Evolutionary conservation across 2,888 invertebrate genomes (phyloP), one percentile per base, ranked within the genome.

Genomic region (Volucella zonaria): DNA sequence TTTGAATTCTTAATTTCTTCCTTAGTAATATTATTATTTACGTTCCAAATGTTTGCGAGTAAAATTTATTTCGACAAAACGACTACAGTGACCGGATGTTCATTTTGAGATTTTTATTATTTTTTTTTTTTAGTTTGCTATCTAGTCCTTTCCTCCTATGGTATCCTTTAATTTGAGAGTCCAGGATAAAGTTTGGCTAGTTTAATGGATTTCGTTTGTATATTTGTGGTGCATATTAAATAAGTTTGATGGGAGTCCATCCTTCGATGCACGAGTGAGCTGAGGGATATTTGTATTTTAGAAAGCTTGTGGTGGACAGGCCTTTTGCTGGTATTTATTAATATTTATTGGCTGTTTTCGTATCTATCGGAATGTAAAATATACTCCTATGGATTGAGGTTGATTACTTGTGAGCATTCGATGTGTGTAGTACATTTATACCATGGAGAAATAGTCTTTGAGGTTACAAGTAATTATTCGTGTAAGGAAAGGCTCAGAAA

Each of bases 1-100:
- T 85, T 85, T 49, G 81, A 85, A 80, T 85, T 85, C 73, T 85
- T 81, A 85, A 85, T 81, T 85, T 81, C 62, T 73, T 81, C 73
- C 62, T 85, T 73, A 71, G 81, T 73, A 85, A 85, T 85, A 81
- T 81, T 73, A 85, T 85, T 85, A 85, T 85, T 85, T 81, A 77
- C 73, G 85, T 81, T 81, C 58, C 76, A 45, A 82, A 74, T 82
- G 82, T 82, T 82, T 82, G 82, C 54, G 68, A 58, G 73, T 78
- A 47, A 76, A 81, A 85, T 81, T 76, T 85, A 85, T 85, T 81
- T 62, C 52, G 67, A 68, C 67, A 68, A 81, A 31, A 81, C 56
- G 71, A 77, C 51, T 3, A 67, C 38, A 71, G 58, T 68, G 75
- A 67, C 74, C 67, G 64, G 67, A 73, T 77, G 80, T 67, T 85